phyloP scores from a whole-genome alignment of 1,140 invertebrate genomes.

The Drosophila obscura region DNA sequence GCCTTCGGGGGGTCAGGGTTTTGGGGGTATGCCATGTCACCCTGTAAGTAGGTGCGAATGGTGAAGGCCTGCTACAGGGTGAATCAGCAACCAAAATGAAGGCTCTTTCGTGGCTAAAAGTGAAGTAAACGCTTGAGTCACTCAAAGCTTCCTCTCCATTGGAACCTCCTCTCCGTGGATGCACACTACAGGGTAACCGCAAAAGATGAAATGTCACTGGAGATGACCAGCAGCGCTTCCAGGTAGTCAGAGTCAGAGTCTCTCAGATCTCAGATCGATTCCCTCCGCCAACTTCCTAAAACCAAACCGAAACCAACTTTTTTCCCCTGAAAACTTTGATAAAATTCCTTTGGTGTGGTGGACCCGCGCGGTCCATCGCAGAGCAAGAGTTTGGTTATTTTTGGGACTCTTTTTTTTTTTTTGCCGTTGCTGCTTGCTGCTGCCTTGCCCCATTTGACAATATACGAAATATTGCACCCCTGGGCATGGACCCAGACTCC shows the following conservation, averaged over 20 bases:
- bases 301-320: neutral
- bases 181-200: neutral
- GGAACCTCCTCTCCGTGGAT: neutral
- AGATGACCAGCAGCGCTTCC: constrained; percentile 26
- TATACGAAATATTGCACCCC: constrained; percentile 80
- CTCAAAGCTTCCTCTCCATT: too few relatives aligned
- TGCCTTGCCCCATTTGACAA: constrained; percentile 68
- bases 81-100: too few relatives aligned
- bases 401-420: constrained; percentile 30
- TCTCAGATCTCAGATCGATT: constrained; percentile 26
- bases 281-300: neutral
- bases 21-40: constrained; percentile 15
- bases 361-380: constrained; percentile 6
- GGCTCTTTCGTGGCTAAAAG: too few relatives aligned
- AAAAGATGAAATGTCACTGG: constrained; percentile 43
- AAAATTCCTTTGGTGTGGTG: constrained; percentile 18
- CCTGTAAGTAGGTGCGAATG: constrained; percentile 18
- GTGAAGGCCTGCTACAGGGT: neutral
- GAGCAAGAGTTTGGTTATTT: constrained; percentile 47
- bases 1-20: constrained; percentile 24
- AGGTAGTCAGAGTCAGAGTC: constrained; percentile 43
- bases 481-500: constrained; percentile 48
- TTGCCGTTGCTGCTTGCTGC: constrained; percentile 14
- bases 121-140: too few relatives aligned
- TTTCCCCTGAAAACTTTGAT: constrained; percentile 30